phyloP scores from a whole-genome alignment of 2,888 invertebrate genomes.

The Eudasyphora cyanicolor region DNA sequence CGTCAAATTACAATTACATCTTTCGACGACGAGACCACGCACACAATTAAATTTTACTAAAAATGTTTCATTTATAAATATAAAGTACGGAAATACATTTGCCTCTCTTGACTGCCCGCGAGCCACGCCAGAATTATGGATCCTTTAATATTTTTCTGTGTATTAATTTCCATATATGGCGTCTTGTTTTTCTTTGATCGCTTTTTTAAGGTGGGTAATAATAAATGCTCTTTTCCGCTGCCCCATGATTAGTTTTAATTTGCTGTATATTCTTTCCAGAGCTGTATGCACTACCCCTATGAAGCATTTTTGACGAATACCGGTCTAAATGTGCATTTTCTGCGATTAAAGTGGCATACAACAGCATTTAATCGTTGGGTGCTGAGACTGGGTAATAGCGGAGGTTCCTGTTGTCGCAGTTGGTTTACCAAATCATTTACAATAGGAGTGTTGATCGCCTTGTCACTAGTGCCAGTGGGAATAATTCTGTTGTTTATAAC shows the following conservation, averaged over 20 bases:
- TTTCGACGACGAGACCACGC: background rate
- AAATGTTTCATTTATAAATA: background rate
- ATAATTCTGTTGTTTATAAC: slow-evolving; percentile 82
- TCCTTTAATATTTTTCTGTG: slow-evolving; percentile 83
- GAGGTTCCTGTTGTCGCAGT: slow-evolving; percentile 79
- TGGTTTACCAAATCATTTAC: slow-evolving; percentile 85
- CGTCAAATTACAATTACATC: no score
- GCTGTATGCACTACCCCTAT: slow-evolving; percentile 92
- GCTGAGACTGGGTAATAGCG: slow-evolving; percentile 86
- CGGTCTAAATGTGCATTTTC: slow-evolving; percentile 86
- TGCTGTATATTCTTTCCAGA: slow-evolving; percentile 82
- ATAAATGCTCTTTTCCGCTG: slow-evolving; percentile 18
- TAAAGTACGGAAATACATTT: background rate
- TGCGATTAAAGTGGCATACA: slow-evolving; percentile 89
- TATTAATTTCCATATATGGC: slow-evolving; percentile 84
- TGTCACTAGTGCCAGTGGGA: slow-evolving; percentile 86
- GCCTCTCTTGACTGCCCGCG: no score
- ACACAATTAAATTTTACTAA: background rate
- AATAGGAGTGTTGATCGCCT: slow-evolving; percentile 83
- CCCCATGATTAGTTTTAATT: background rate
- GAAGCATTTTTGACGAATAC: slow-evolving; percentile 88
- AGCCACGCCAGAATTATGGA: slow-evolving; percentile 81
- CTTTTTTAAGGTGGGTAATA: slow-evolving; percentile 87
- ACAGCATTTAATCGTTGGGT: slow-evolving; percentile 88
- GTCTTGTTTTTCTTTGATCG: slow-evolving; percentile 89